These are phyloP conservation scores for Graptemys geographica DNA, from an alignment of 2,797 vertebrate species.

Conservation along the genomic window DNA sequence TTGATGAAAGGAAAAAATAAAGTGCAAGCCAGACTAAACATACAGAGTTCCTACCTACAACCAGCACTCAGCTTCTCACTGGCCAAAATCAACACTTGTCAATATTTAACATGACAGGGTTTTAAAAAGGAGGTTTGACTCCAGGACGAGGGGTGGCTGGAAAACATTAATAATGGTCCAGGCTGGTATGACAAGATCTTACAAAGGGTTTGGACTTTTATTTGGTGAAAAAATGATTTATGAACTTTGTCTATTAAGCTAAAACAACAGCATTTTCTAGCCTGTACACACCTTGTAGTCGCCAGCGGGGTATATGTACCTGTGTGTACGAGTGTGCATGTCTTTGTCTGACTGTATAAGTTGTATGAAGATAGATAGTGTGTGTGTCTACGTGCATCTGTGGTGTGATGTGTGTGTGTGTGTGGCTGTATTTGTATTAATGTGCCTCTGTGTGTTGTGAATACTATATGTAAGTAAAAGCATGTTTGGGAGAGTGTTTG, in stretches of 20 bases:
- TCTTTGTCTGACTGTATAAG: background rate
- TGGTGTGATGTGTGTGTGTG: background rate
- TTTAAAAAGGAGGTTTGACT: slow-evolving; percentile 72
- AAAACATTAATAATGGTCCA: slow-evolving; percentile 78
- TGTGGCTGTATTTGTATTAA: background rate
- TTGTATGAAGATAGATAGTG: background rate
- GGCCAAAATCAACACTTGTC: slow-evolving; percentile 82
- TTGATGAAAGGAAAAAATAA: slow-evolving; percentile 82
- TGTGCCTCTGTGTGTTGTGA: background rate
- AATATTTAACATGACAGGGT: slow-evolving; percentile 79
- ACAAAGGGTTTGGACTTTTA: background rate
- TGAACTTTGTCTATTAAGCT: background rate
- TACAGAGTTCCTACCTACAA: slow-evolving; percentile 80
- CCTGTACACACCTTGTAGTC: background rate
- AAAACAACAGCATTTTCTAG: background rate
- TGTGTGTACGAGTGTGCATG: background rate
- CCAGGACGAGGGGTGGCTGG: slow-evolving; percentile 71
- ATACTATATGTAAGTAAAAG: background rate
- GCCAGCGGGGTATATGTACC: background rate
- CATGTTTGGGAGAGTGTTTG: background rate
- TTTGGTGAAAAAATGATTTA: slow-evolving; percentile 7
- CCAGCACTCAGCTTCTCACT: slow-evolving; percentile 67
- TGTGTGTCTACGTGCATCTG: background rate
- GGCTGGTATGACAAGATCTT: slow-evolving; percentile 59
- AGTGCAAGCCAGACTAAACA: slow-evolving; percentile 80